These are phyloP conservation scores for Lasioglossum marginatum DNA, from an alignment of 2,888 invertebrate species.

Conservation along the genomic window DNA sequence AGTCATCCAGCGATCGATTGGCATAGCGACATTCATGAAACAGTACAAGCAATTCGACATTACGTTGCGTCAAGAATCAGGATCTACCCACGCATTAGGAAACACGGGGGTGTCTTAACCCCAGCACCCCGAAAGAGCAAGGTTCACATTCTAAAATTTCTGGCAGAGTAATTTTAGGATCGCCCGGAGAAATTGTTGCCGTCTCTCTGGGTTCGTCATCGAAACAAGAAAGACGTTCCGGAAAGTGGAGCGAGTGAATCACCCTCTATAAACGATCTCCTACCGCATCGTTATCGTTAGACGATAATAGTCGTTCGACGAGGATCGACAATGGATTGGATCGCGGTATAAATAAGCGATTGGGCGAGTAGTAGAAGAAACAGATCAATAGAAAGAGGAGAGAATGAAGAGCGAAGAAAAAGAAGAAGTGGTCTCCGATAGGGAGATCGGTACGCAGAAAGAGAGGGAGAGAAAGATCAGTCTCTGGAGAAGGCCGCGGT, in stretches of 20 bases:
- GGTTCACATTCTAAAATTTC: neutral
- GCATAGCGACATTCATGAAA: constrained; percentile 1
- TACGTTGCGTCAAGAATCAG: neutral
- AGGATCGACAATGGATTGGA: neutral
- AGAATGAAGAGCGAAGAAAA: neutral
- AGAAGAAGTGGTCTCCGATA: constrained; percentile 11
- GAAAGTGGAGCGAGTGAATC: constrained; percentile 33
- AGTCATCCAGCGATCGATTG: neutral
- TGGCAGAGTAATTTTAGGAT: neutral
- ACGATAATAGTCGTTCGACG: neutral
- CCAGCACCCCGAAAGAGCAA: neutral
- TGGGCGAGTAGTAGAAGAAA: neutral
- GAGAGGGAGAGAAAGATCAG: constrained; percentile 33
- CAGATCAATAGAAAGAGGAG: constrained; percentile 17
- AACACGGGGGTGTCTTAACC: neutral
- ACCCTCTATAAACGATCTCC: constrained; percentile 16
- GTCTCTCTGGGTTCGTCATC: neutral
- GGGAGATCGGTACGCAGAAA: constrained; percentile 20
- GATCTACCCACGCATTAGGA: neutral
- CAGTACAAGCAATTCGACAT: neutral
- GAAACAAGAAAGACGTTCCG: neutral
- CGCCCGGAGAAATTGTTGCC: neutral
- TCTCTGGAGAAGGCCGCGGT: constrained; percentile 71
- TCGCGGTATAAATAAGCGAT: constrained; percentile 45
- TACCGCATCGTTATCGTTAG: neutral